These are phyloP conservation scores for Drosophila asahinai DNA, from an alignment of 1,140 invertebrate genomes.

Conservation along the genomic window DNA sequence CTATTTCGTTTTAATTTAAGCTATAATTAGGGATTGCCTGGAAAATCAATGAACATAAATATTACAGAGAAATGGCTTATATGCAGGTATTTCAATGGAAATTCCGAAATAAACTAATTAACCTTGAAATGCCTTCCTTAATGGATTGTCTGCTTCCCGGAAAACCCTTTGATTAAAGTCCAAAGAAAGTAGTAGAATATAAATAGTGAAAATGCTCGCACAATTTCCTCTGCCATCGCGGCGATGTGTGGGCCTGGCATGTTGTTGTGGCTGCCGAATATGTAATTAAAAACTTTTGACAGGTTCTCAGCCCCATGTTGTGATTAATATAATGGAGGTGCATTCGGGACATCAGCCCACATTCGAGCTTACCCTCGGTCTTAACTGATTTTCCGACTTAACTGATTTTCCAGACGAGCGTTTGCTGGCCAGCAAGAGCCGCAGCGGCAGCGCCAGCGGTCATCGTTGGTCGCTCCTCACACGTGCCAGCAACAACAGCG, in stretches of 20 bases:
- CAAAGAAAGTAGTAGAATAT: not conserved
- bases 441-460: conserved; percentile 73
- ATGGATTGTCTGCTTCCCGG: not conserved
- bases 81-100: too few species aligned
- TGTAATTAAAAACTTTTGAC: conserved; percentile 60
- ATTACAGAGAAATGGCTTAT: too few species aligned
- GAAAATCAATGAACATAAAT: too few species aligned
- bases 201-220: conserved; percentile 6
- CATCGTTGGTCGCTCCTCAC: conserved; percentile 80
- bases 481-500: conserved; percentile 29
- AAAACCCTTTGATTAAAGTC: not conserved
- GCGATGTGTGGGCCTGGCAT: conserved; percentile 3
- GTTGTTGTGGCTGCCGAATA: conserved; percentile 14
- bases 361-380: conserved; percentile 12
- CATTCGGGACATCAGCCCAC: not conserved
- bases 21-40: too few species aligned
- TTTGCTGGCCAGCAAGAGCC: conserved; percentile 68
- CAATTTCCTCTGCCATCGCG: not conserved
- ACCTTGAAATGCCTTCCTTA: not conserved
- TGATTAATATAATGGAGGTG: conserved; percentile 37
- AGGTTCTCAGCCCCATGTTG: conserved; percentile 53
- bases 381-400: conserved; percentile 17
- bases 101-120: not conserved
- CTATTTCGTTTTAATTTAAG: too few species aligned
- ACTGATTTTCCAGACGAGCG: conserved; percentile 63